Evolutionary conservation across 2,797 vertebrate species (phyloP).

Genomic region (Parauchenoglanis ngamensis): DNA sequence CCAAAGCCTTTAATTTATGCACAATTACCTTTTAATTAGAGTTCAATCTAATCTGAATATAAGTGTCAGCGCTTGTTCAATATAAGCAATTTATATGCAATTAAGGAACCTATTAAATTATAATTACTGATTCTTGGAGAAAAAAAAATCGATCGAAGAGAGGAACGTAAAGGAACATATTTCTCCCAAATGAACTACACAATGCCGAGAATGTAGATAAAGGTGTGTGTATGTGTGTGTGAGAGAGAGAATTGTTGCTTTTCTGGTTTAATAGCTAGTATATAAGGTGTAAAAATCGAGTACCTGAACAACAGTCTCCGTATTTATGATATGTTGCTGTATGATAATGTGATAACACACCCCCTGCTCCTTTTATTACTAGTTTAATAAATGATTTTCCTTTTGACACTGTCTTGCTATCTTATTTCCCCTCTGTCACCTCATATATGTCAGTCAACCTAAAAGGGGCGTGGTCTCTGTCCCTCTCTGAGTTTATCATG

Average conservation of each 20-base stretch:
- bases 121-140: slow-evolving; percentile 71
- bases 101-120: slow-evolving; percentile 75
- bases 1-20: slow-evolving; percentile 67
- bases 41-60: slow-evolving; percentile 77
- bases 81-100: slow-evolving; percentile 76
- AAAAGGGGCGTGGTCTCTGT: not conserved
- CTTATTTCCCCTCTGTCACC: not conserved
- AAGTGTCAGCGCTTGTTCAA: slow-evolving; percentile 74
- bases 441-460: not conserved
- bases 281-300: not conserved
- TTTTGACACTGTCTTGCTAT: not conserved
- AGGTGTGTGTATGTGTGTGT: slow-evolving; percentile 10
- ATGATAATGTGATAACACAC: not conserved
- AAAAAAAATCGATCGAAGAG: slow-evolving; percentile 61
- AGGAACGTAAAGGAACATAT: slow-evolving; percentile 57
- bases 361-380: not conserved
- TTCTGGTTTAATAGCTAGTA: not conserved
- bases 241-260: not conserved
- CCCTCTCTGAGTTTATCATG: no score
- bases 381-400: not conserved
- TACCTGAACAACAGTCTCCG: not conserved
- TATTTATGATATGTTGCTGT: not conserved
- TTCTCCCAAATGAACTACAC: not conserved
- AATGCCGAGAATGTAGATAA: not conserved
- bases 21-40: slow-evolving; percentile 76